Evolutionary conservation across 2,888 invertebrate species (phyloP), one percentile per base, ranked within the genome.

Genomic region (Ophion obscuratus): DNA sequence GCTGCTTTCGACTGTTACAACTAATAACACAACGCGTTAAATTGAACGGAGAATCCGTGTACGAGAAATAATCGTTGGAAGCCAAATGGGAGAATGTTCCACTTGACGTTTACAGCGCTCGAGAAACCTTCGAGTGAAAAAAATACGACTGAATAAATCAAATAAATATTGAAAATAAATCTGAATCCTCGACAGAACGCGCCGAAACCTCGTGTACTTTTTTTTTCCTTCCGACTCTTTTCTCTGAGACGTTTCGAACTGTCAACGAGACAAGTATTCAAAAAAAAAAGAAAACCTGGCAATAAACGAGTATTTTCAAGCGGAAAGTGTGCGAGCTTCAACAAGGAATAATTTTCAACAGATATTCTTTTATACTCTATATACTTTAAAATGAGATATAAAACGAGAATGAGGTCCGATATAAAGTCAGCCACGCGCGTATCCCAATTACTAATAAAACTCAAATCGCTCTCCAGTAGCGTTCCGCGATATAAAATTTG

Each of bases 401-500:
- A 83, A 71, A 75, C 57, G 53, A 77, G 57, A 81, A 77, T 79
- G 57, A 80, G 68, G 66, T 81, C 73, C 81, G 84, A 84, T 76
- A 66, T 64, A 75, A 76, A 68, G 81, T 84, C 76, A 81, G 84
- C 84, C 73, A 81, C 81, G 78, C 82, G 85, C 85, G 79, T 79
- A 85, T 82, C 74, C 68, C 81, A 74, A 82, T 79, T 76, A 82
- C 82, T 44, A 70, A 47, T 83, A 89, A 91, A 91, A 90, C 89
- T 88, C 86, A 90, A 89, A 91, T 89, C 90, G 91, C 91, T 91
- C 90, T 90, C 90, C 92, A 91, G 92, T 91, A 92, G 92, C 92
- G 91, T 87, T 80, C 76, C 2, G 86, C 87, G 88, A 89, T 88
- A 87, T 91, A 90, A 90, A 91, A 89, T 89, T 90, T 89, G 87